phyloP scores from a whole-genome alignment of 2,797 vertebrate species.

The Paedocypris micromegethes region DNA sequence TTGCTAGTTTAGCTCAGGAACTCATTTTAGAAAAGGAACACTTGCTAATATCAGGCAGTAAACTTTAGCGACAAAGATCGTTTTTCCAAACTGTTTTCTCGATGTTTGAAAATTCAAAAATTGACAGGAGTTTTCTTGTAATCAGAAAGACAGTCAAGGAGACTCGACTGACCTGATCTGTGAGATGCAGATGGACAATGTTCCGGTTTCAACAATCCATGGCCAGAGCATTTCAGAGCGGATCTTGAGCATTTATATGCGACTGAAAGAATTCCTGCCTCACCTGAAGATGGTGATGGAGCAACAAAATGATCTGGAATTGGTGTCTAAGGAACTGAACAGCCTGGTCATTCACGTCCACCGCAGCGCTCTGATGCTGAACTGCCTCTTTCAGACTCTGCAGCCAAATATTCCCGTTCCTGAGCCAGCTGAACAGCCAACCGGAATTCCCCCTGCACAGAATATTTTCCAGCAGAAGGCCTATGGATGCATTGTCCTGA shows the following conservation, averaged over 20 bases:
- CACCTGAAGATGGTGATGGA: slow-evolving; percentile 64
- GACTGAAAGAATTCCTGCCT: slow-evolving; percentile 60
- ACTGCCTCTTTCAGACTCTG: slow-evolving; percentile 55
- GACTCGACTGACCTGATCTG: slow-evolving; percentile 63
- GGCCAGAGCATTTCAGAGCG: slow-evolving; percentile 61
- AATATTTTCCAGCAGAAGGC: slow-evolving; percentile 75
- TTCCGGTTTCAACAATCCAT: slow-evolving; percentile 63
- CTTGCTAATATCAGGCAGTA: no score
- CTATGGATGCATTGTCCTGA: slow-evolving; percentile 71
- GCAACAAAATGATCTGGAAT: slow-evolving; percentile 69
- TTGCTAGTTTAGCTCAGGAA: neutral
- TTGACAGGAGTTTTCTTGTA: slow-evolving; percentile 15
- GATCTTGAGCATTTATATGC: slow-evolving; percentile 58
- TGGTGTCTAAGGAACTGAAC: slow-evolving; percentile 47
- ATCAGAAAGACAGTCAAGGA: slow-evolving; percentile 65
- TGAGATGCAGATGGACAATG: slow-evolving; percentile 51
- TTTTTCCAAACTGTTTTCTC: no score
- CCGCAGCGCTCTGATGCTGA: slow-evolving; percentile 44
- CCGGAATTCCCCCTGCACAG: slow-evolving; percentile 60
- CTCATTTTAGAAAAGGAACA: neutral
- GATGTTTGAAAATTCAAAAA: neutral
- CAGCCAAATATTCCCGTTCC: slow-evolving; percentile 65
- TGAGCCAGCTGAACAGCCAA: slow-evolving; percentile 57
- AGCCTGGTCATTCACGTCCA: neutral
- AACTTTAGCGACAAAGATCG: no score